phyloP scores from a whole-genome alignment of 1,140 invertebrate species.

The Drosophila nasuta region DNA sequence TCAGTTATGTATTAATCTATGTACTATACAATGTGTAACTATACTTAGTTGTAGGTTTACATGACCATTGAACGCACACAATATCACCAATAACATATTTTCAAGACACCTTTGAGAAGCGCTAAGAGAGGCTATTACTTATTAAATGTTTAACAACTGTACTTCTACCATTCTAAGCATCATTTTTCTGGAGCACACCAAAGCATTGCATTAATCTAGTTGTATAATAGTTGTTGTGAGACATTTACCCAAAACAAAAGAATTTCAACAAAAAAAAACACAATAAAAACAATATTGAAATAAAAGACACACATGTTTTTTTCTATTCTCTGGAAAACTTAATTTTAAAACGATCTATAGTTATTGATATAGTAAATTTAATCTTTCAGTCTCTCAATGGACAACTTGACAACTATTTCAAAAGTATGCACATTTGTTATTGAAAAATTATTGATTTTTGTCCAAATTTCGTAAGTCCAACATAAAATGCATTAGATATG shows the following conservation, averaged over 20 bases:
- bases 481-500: conserved; percentile 22
- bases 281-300: conserved; percentile 11
- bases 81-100: conserved; percentile 9
- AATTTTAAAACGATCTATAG: too few species aligned
- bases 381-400: too few species aligned
- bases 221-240: conserved; percentile 78
- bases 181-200: conserved; percentile 42
- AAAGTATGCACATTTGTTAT: too few species aligned
- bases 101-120: conserved; percentile 20
- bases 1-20: neutral
- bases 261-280: conserved; percentile 52
- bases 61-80: conserved; percentile 30
- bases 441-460: neutral
- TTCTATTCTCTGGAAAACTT: too few species aligned
- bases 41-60: conserved; percentile 55
- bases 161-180: conserved; percentile 18
- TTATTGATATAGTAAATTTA: neutral
- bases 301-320: too few species aligned
- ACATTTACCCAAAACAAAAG: conserved; percentile 70
- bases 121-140: conserved; percentile 25
- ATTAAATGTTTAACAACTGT: conserved; percentile 30
- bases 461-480: conserved; percentile 13
- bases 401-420: too few species aligned
- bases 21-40: conserved; percentile 51
- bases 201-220: conserved; percentile 64